A percentile compares a stretch with the other conserved stretches of the same genome.
These are phyloP conservation scores for Myrmecobius fasciatus DNA, from an alignment of 2,113 vertebrate genomes.

Conservation along the genomic window DNA sequence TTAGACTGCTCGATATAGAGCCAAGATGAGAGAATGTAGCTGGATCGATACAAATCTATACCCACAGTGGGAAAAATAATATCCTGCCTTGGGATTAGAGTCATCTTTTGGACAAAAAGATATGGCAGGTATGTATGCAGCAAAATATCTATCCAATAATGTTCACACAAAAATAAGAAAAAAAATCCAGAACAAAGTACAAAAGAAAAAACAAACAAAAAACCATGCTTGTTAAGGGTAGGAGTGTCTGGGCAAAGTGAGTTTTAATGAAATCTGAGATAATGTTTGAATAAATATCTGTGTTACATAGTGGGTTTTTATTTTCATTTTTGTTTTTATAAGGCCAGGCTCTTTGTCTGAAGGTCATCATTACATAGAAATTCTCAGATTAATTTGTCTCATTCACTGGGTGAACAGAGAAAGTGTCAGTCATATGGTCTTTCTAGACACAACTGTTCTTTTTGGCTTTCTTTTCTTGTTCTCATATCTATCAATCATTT, in stretches of 20 bases:
- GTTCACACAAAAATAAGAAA: neutral
- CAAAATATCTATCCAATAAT: neutral
- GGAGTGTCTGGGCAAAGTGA: neutral
- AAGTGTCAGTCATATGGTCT: neutral
- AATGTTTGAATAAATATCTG: neutral
- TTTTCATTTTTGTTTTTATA: neutral
- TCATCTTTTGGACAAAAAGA: conserved; percentile 5
- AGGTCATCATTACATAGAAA: neutral
- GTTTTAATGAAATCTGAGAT: conserved; percentile 13
- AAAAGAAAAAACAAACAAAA: neutral
- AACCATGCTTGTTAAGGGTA: neutral
- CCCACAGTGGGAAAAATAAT: neutral
- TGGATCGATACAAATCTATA: neutral
- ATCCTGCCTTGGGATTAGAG: neutral
- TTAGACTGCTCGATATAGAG: neutral
- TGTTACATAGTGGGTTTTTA: neutral
- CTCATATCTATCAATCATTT: neutral
- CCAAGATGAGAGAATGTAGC: neutral
- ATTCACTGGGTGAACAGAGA: neutral
- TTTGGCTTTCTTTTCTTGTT: neutral
- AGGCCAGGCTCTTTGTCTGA: neutral
- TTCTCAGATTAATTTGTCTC: neutral
- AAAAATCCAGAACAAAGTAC: neutral
- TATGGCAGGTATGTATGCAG: neutral
- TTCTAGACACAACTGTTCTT: neutral